Percentiles rank a stretch among this genome's conserved stretches.
Conservation (phyloP, 1,140 invertebrate genomes). For the Aphelinus certus region DNA sequence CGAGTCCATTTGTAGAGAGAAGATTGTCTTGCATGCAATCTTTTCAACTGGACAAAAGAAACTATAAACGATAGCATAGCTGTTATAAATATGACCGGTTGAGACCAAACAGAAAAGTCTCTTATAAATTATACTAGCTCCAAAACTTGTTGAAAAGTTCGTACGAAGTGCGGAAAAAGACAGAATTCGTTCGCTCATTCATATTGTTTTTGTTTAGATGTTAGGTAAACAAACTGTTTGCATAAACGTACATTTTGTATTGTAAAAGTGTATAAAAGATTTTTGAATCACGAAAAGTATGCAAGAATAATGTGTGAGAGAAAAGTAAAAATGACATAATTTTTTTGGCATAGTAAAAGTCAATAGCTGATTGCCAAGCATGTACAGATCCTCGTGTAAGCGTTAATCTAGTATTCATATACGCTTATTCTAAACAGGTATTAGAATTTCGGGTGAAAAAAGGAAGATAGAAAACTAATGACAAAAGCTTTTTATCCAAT, state of each 20-base stretch:
- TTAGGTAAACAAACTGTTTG: slow-evolving; percentile 22
- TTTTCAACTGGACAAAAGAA: slow-evolving; percentile 1
- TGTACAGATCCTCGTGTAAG: slow-evolving; percentile 30
- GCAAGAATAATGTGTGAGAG: slow-evolving; percentile 4
- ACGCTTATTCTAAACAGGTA: slow-evolving; percentile 34
- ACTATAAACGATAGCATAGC: slow-evolving; percentile 20
- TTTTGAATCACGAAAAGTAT: neutral
- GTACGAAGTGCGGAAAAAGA: slow-evolving; percentile 7
- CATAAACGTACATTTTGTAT: slow-evolving; percentile 36
- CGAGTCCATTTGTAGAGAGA: neutral
- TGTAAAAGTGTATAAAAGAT: slow-evolving; percentile 26
- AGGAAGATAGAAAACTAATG: neutral
- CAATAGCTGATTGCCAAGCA: slow-evolving; percentile 29
- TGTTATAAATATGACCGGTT: slow-evolving; percentile 26
- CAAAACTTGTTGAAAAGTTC: slow-evolving; percentile 21
- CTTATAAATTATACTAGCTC: slow-evolving; percentile 29
- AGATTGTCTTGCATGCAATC: neutral
- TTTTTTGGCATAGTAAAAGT: slow-evolving; percentile 22
- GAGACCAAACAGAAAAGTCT: slow-evolving; percentile 13
- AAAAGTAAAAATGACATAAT: no score
- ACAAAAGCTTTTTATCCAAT: slow-evolving; percentile 3
- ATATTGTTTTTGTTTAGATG: slow-evolving; percentile 32
- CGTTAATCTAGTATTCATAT: slow-evolving; percentile 31
- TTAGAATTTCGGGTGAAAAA: slow-evolving; percentile 19
- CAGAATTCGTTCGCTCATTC: slow-evolving; percentile 2